Evolutionary conservation across 2,113 vertebrate genomes (phyloP).

Genomic region (Stercorarius parasiticus): DNA sequence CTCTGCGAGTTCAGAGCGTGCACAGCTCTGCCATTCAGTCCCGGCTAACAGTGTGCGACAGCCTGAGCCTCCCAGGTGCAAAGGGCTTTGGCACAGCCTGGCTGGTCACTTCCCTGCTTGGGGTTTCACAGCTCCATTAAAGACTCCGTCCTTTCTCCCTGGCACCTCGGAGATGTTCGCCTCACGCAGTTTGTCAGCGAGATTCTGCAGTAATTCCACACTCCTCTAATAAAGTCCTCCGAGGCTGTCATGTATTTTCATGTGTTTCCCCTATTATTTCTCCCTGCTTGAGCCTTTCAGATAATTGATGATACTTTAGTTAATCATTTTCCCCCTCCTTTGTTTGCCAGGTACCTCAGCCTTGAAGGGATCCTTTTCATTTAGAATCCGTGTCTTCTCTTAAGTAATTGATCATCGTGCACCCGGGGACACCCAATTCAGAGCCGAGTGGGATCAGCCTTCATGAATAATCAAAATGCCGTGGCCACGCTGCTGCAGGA

Average conservation of each 20-base stretch:
- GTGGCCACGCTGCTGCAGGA: slow-evolving; percentile 74
- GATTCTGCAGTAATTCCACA: slow-evolving; percentile 63
- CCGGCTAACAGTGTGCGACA: background rate
- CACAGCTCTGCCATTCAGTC: background rate
- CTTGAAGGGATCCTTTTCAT: slow-evolving; percentile 74
- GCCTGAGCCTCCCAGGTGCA: background rate
- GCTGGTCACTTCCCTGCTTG: background rate
- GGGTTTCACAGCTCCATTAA: background rate
- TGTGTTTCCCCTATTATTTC: slow-evolving; percentile 73
- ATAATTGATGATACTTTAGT: slow-evolving; percentile 81
- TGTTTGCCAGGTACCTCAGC: slow-evolving; percentile 77
- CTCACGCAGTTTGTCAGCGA: background rate
- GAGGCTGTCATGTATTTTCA: slow-evolving; percentile 70
- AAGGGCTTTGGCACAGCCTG: background rate
- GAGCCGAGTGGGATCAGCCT: slow-evolving; percentile 25
- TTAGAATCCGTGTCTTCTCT: slow-evolving; percentile 70
- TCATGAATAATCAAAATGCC: slow-evolving; percentile 80
- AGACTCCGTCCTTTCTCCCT: background rate
- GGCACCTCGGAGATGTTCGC: background rate
- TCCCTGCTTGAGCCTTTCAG: slow-evolving; percentile 73
- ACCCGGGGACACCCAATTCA: slow-evolving; percentile 64
- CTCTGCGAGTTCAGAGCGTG: rapidly evolving
- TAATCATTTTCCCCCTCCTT: slow-evolving; percentile 78
- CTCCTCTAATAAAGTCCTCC: slow-evolving; percentile 64
- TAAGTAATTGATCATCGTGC: slow-evolving; percentile 72